These are phyloP conservation scores for Plodia interpunctella DNA, from an alignment of 1,140 invertebrate genomes.

Conservation along the genomic window DNA sequence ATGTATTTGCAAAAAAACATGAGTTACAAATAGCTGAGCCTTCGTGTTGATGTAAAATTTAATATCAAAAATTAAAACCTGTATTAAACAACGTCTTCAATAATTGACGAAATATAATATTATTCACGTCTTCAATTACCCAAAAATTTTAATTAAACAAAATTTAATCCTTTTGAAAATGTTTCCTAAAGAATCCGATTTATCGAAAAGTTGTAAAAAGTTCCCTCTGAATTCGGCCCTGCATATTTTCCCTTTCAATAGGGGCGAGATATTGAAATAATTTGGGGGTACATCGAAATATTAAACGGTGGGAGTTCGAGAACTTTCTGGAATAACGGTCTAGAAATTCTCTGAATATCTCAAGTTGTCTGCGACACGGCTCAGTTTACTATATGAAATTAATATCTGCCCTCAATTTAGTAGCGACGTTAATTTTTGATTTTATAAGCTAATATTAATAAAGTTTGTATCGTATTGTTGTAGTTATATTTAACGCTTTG, in stretches of 20 bases:
- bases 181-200: conserved; percentile 12
- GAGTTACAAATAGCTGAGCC: no score
- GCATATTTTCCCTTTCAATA: conserved; percentile 15
- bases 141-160: conserved; percentile 15
- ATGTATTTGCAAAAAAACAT: no score
- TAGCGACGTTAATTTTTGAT: no score
- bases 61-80: no score
- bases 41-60: no score
- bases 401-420: neutral
- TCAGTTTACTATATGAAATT: neutral
- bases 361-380: neutral
- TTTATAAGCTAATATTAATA: no score
- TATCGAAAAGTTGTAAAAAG: conserved; percentile 13
- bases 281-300: conserved; percentile 16
- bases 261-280: conserved; percentile 16
- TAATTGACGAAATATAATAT: conserved; percentile 2
- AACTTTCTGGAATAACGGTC: neutral
- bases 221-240: conserved; percentile 6
- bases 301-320: conserved; percentile 13
- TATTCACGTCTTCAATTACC: neutral
- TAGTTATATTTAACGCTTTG: no score
- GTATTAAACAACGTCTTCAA: conserved; percentile 1
- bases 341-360: neutral
- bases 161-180: conserved; percentile 14
- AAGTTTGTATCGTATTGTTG: no score